Evolutionary conservation across 23 tunicate species (phyloP).

Genomic region (Botrylloides violaceus): DNA sequence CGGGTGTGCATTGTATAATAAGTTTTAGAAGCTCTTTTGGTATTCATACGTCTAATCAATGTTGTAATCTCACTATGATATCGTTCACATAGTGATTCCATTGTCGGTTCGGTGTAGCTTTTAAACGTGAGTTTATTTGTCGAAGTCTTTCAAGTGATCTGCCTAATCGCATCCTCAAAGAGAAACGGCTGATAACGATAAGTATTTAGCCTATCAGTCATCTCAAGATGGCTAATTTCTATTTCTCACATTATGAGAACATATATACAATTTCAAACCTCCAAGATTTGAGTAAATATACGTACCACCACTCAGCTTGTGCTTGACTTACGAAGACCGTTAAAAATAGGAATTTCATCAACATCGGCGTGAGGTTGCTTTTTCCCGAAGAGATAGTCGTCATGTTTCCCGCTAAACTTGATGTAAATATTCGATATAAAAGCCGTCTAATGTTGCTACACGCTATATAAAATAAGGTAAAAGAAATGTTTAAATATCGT

Average conservation of each 20-base stretch:
- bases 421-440: background rate
- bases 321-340: background rate
- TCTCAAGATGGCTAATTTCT: no score
- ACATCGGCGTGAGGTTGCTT: background rate
- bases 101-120: background rate
- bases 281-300: no score
- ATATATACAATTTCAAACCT: no score
- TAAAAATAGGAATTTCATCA: background rate
- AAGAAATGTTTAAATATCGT: no score
- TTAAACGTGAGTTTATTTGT: background rate
- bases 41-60: background rate
- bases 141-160: background rate
- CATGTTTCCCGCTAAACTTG: background rate
- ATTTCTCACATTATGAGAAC: no score
- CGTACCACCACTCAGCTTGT: background rate
- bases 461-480: no score
- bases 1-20: no score
- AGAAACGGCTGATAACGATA: conserved; percentile 1
- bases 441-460: no score
- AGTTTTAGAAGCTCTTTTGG: no score
- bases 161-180: background rate
- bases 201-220: background rate
- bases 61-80: background rate
- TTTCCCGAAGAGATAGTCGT: background rate
- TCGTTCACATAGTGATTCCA: background rate